A percentile compares a stretch with the other conserved stretches of the same genome.
Evolutionary conservation across 2,888 invertebrate genomes (phyloP).

Genomic region (Parthenolecanium corni): DNA sequence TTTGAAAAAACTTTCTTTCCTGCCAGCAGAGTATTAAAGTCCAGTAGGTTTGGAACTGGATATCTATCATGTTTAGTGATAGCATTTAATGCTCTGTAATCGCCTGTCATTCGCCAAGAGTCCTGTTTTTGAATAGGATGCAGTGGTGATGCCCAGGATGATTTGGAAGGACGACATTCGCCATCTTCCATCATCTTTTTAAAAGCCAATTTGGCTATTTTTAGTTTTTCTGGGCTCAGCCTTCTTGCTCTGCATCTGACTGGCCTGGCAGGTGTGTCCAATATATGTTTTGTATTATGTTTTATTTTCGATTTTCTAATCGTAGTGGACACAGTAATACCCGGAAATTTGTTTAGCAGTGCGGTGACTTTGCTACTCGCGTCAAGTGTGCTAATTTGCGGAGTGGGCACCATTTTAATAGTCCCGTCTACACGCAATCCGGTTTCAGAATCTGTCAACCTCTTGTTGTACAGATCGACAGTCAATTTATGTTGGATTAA

Average conservation of each 20-base stretch:
- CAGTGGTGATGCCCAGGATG: conserved; percentile 5
- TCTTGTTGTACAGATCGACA: too few species aligned
- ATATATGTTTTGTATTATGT: too few species aligned
- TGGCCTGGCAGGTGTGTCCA: too few species aligned
- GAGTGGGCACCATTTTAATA: too few species aligned
- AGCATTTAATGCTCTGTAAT: conserved; percentile 15
- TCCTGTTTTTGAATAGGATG: neutral
- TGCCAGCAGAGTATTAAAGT: conserved; percentile 19
- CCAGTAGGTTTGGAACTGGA: conserved; percentile 13
- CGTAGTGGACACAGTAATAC: too few species aligned
- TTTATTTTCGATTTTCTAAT: too few species aligned
- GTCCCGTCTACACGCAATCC: too few species aligned
- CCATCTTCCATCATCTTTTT: neutral
- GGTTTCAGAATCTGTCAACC: too few species aligned
- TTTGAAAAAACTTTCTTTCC: conserved; percentile 30
- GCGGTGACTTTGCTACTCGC: too few species aligned
- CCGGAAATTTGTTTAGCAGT: too few species aligned
- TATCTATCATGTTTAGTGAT: conserved; percentile 9
- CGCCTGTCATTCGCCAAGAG: conserved; percentile 8
- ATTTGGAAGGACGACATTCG: neutral
- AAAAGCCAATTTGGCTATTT: neutral
- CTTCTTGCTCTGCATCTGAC: neutral
- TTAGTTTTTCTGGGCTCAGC: neutral
- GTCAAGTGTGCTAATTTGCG: too few species aligned
- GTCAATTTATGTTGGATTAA: too few species aligned